Percentiles rank a stretch among this genome's conserved stretches.
These are phyloP conservation scores for Nycticebus coucang DNA, from an alignment of 2,113 vertebrate genomes.

Conservation along the genomic window DNA sequence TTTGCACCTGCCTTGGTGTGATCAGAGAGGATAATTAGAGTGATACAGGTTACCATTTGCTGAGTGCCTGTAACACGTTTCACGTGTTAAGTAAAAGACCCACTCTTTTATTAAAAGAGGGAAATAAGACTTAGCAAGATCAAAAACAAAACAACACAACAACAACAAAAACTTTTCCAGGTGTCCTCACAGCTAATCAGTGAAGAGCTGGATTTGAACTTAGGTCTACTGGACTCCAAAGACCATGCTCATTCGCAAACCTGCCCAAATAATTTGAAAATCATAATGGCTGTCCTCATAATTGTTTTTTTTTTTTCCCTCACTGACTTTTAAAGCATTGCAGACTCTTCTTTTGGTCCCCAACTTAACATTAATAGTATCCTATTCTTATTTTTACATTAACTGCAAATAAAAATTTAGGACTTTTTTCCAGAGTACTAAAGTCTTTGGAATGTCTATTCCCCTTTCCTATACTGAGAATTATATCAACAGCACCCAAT, in stretches of 20 bases:
- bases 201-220: background rate
- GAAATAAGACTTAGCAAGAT: slow-evolving; percentile 35
- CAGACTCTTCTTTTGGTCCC: background rate
- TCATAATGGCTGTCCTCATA: background rate
- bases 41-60: background rate
- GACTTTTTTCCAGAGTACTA: background rate
- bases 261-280: background rate
- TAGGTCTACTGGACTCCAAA: background rate
- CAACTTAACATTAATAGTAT: background rate
- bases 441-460: background rate
- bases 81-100: slow-evolving; percentile 12
- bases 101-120: slow-evolving; percentile 29
- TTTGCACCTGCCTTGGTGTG: background rate
- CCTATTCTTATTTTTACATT: background rate
- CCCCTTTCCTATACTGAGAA: background rate
- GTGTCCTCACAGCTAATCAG: background rate
- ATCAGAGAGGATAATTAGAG: background rate
- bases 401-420: slow-evolving; percentile 12
- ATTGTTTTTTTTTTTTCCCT: background rate
- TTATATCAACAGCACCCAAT: background rate
- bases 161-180: background rate
- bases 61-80: background rate
- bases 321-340: background rate
- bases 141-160: background rate
- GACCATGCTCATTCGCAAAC: background rate